Evolutionary conservation across 2,888 invertebrate genomes (phyloP), one percentile per base, ranked within the genome.

Genomic region (Aricia artaxerxes): DNA sequence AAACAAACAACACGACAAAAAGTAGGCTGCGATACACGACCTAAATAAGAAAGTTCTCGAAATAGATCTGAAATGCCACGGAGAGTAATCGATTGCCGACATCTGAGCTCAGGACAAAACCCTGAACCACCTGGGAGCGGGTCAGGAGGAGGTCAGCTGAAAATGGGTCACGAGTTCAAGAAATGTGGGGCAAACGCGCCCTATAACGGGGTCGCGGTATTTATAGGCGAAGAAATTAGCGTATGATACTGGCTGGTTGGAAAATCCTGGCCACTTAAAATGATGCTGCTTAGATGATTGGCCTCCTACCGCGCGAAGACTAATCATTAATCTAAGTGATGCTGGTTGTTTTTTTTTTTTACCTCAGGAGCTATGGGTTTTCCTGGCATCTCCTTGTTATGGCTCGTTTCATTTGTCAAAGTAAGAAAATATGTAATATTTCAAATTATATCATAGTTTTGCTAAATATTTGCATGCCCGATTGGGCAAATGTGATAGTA

Each of bases 141-240:
- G 76, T 76, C 76, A 76, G 57, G 76, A 76, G 16, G 76, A 76
- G 76, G 76, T 76, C 57, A 76, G 35, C 13, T 9, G 53, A 35
- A 76, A 76, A 76, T 76, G 35, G 76, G 76, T 76, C 76, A 76
- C 35, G 76, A 57, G 76, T 57, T 76, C 76, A 76, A 53, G 35
- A 73, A 49, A 49, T 76, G 76, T 76, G 76, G 76, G 76, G 53
- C 76, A 76, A 76, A 57, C 76, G 35, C 76, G 57, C 49, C 73
- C 76, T 76, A 16, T 69, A 69, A 69, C 69, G 35, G 16, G 69
- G 69, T 69, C 69, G 69, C 69, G 69, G 69, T 69, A 69, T 69
- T 69, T 69, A 35, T 4, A 69, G 35, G 38, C 35, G 35, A 38
- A 13, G 69, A 38, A 35, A 69, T 69, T 24, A 64, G 31, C 31